Evolutionary conservation across 2,113 vertebrate genomes (phyloP).

Genomic region (Ammodytes marinus): DNA sequence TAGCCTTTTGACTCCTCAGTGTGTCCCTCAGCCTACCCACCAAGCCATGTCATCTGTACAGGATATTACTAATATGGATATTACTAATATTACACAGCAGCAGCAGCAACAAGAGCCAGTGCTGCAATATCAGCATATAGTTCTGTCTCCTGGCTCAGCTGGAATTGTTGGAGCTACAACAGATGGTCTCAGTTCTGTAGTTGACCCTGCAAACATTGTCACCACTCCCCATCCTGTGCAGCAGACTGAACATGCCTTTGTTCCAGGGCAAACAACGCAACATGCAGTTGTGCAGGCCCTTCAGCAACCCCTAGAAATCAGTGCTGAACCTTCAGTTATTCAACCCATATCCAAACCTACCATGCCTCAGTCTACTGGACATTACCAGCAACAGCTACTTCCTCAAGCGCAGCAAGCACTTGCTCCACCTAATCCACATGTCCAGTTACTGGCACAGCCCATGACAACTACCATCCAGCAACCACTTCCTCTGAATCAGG

Average conservation of each 20-base stretch:
- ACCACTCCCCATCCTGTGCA: slow-evolving; percentile 62
- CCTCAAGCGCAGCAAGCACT: slow-evolving; percentile 67
- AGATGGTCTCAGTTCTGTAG: slow-evolving; percentile 40
- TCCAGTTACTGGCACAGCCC: slow-evolving; percentile 66
- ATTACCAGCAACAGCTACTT: slow-evolving; percentile 75
- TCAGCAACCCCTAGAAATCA: slow-evolving; percentile 56
- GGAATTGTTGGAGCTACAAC: slow-evolving; percentile 53
- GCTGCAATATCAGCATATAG: slow-evolving; percentile 74
- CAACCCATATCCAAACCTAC: slow-evolving; percentile 63
- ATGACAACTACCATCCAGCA: slow-evolving; percentile 61
- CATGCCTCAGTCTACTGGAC: slow-evolving; percentile 60
- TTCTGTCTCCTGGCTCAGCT: slow-evolving; percentile 64
- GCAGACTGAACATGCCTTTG: slow-evolving; percentile 62
- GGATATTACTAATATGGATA: slow-evolving; percentile 49
- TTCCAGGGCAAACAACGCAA: slow-evolving; percentile 55
- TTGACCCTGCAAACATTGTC: slow-evolving; percentile 53
- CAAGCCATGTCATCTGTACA: slow-evolving; percentile 70
- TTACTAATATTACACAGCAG: slow-evolving; percentile 68
- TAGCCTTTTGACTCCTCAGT: slow-evolving; percentile 64
- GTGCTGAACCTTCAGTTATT: slow-evolving; percentile 56
- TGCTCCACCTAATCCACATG: slow-evolving; percentile 39
- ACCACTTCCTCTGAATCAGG: slow-evolving; percentile 45
- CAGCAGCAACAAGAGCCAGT: slow-evolving; percentile 62
- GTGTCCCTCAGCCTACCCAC: slow-evolving; percentile 67
- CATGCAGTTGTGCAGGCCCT: slow-evolving; percentile 61